A percentile compares a stretch with the other conserved stretches of the same genome.
Evolutionary conservation across 2,113 vertebrate species (phyloP).

Genomic region (Cavia porcellus): DNA sequence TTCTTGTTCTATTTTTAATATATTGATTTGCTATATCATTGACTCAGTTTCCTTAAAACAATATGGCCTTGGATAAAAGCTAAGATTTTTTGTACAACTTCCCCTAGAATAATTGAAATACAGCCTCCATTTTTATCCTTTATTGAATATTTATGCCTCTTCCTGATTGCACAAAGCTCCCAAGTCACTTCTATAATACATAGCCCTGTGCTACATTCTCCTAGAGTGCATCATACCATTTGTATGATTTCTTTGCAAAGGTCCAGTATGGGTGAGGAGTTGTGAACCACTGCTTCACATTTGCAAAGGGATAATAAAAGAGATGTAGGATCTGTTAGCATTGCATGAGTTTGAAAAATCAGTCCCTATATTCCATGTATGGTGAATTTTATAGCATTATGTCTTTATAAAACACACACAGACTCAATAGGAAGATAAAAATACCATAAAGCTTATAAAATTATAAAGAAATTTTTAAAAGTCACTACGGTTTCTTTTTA

Average conservation of each 20-base stretch:
- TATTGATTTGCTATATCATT: not conserved
- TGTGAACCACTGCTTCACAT: constrained; percentile 84
- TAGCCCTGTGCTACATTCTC: constrained; percentile 72
- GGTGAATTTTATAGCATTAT: constrained; percentile 70
- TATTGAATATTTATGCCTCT: constrained; percentile 78
- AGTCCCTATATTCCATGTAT: constrained; percentile 48
- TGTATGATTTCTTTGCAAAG: constrained; percentile 84
- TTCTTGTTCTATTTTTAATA: not conserved
- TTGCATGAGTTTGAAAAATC: constrained; percentile 55
- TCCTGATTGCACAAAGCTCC: constrained; percentile 70
- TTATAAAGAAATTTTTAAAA: constrained; percentile 63
- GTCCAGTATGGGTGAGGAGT: constrained; percentile 68
- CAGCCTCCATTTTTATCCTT: constrained; percentile 76
- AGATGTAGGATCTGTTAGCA: constrained; percentile 76
- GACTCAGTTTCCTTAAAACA: constrained; percentile 46
- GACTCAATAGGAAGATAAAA: constrained; percentile 53
- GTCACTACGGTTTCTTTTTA: constrained; percentile 19
- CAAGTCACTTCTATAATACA: constrained; percentile 76
- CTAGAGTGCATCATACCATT: constrained; percentile 78
- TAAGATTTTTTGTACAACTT: not conserved
- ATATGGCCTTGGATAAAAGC: constrained; percentile 47
- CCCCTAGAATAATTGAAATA: constrained; percentile 44
- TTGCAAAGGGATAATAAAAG: constrained; percentile 87
- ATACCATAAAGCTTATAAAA: constrained; percentile 62
- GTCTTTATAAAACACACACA: constrained; percentile 58